phyloP scores from a whole-genome alignment of 2,113 vertebrate species.

The Ploceus nigricollis region DNA sequence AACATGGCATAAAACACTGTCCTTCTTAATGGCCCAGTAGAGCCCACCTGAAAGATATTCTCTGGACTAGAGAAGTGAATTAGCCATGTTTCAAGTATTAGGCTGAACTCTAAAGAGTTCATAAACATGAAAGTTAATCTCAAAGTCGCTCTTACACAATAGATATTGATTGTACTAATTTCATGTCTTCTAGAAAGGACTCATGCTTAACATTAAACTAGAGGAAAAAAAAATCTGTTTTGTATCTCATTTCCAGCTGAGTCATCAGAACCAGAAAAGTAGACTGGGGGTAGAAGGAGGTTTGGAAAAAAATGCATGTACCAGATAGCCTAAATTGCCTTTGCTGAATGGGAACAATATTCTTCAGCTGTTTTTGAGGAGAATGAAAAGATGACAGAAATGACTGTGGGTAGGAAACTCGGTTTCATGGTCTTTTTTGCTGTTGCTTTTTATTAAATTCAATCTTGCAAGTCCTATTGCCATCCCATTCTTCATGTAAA shows the following conservation, averaged over 20 bases:
- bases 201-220: neutral
- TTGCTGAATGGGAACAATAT: neutral
- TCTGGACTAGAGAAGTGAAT: neutral
- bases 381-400: neutral
- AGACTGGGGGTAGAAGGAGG: neutral
- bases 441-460: neutral
- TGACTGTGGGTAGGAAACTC: neutral
- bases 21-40: neutral
- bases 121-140: slow-evolving; percentile 6
- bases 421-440: neutral
- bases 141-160: neutral
- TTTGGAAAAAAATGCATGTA: neutral
- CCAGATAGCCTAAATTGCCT: neutral
- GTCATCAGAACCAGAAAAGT: neutral
- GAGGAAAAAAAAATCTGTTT: neutral
- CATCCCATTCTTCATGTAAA: neutral
- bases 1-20: neutral
- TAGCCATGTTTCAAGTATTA: neutral
- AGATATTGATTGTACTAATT: neutral
- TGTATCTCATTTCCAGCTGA: neutral
- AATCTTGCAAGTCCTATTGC: neutral
- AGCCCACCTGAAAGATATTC: neutral
- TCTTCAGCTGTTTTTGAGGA: neutral
- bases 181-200: neutral
- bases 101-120: neutral